Percentiles rank a stretch among this genome's conserved stretches.
Conservation (phyloP, 2,113 vertebrate species). For the Rousettus leschenaultii region DNA sequence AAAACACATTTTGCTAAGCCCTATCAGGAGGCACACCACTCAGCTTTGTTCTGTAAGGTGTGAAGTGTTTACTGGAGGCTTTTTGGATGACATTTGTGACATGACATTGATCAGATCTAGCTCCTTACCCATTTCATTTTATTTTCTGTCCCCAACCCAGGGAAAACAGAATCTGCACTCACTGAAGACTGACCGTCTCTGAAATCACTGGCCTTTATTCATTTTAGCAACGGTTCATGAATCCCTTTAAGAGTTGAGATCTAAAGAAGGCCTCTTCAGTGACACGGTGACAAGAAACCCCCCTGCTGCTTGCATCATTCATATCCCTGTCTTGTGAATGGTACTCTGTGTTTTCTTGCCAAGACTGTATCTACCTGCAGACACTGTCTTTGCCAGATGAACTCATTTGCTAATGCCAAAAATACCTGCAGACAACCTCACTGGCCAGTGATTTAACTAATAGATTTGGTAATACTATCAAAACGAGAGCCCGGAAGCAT, state of each 20-base stretch:
- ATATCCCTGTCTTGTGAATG: conserved; percentile 68
- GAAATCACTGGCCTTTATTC: conserved; percentile 31
- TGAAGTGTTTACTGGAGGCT: neutral
- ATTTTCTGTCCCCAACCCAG: conserved; percentile 51
- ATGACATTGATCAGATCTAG: neutral
- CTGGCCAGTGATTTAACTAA: conserved; percentile 60
- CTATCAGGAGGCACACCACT: neutral
- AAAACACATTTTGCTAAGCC: neutral
- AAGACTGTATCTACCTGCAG: conserved; percentile 59
- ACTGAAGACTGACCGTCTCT: conserved; percentile 76
- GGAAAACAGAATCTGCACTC: conserved; percentile 81
- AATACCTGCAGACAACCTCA: conserved; percentile 46
- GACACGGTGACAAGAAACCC: conserved; percentile 40
- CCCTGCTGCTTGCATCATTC: conserved; percentile 32
- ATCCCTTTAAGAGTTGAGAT: conserved; percentile 71
- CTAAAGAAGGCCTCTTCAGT: conserved; percentile 80
- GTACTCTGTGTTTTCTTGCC: conserved; percentile 79
- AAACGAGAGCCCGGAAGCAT: conserved; percentile 58
- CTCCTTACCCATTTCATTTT: neutral
- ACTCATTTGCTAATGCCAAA: conserved; percentile 61
- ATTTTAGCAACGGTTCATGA: conserved; percentile 45
- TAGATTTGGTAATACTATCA: conserved; percentile 67
- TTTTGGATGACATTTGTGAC: neutral
- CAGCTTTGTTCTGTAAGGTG: neutral
- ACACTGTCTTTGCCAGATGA: conserved; percentile 71